A percentile compares a stretch with the other conserved stretches of the same genome.
phyloP scores from a whole-genome alignment of 2,888 invertebrate species.

The Caenorhabditis becei region DNA sequence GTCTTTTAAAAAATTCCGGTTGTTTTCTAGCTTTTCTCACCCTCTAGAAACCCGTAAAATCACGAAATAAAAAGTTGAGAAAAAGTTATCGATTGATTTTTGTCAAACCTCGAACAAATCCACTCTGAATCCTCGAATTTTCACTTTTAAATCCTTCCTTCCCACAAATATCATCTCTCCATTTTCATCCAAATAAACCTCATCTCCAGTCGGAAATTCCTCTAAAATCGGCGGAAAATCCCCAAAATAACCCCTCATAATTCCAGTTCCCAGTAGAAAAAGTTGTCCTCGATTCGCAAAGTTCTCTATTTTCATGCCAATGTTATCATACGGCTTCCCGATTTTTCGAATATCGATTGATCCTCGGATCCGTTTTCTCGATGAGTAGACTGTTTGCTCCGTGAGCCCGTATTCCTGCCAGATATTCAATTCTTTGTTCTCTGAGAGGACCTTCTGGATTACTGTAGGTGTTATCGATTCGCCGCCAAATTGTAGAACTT shows the following conservation, averaged over 20 bases:
- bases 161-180: constrained; percentile 65
- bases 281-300: constrained; percentile 13
- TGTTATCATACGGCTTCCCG: constrained; percentile 59
- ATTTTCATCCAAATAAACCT: constrained; percentile 1
- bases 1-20: no score
- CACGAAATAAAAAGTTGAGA: no score
- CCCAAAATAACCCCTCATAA: constrained; percentile 61
- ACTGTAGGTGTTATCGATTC: constrained; percentile 60
- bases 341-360: constrained; percentile 45
- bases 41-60: no score
- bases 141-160: constrained; percentile 72
- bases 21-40: no score
- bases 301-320: not conserved
- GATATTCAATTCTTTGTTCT: constrained; percentile 12
- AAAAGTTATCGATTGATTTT: no score
- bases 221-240: not conserved
- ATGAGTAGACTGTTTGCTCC: constrained; percentile 76
- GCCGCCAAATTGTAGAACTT: constrained; percentile 73
- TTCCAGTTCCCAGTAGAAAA: constrained; percentile 31
- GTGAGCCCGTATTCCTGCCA: constrained; percentile 76
- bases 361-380: constrained; percentile 50
- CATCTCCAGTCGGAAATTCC: constrained; percentile 34
- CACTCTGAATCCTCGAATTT: constrained; percentile 73
- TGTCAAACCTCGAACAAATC: constrained; percentile 74
- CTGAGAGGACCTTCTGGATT: constrained; percentile 15